Evolutionary conservation across 2,113 vertebrate species (phyloP), one percentile per base, ranked within the genome.

Genomic region (Hypomesus transpacificus): DNA sequence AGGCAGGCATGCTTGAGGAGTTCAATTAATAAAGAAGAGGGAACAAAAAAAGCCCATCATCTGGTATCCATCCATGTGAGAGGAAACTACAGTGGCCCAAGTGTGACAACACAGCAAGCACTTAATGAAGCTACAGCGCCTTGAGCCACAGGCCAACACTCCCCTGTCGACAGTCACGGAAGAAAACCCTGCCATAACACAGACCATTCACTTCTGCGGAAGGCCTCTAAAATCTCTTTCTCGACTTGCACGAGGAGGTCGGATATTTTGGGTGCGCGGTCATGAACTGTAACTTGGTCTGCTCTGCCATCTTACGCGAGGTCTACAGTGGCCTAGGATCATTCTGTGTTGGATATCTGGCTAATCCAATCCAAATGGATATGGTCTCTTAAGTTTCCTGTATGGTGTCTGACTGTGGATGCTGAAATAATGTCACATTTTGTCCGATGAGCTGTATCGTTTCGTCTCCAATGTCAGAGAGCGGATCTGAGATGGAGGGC

Each of bases 51-150:
- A 58, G 71, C 70, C 50, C 73, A 79, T 76, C 65, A 74, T 84
- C 79, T 80, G 60, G 46, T 54, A 22, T 81, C 70, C 50, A 66
- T 16, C 24, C 59, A n/a, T 60, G 71, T 68, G 75, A 70, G 80
- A 69, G 59, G 31, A 26, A 71, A 51, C 77, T 4, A 5, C 66
- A 61, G 70, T 73, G 80, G 72, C 62, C 78, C 62, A 28, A 80
- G 66, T 75, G 75, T 6, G 74, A 26, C 53, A 66, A 65, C 73
- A 74, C 46, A 74, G 78, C 75, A 7, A 56, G 71, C 64, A 63
- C 71, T 64, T 84, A 84, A 86, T 85, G 81, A 85, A 86, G 84
- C 84, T 54, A 62, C 70, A 50, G 72, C 6, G 68, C 80, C 83
- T 59, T 28, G 39, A 82, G 86, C 69, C 80, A 80, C 66, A 69